Percentiles rank a stretch among this genome's conserved stretches.
These are phyloP conservation scores for Strongylocentrotus purpuratus DNA, from an alignment of 35 echinoderm and acorn worm species.

Conservation along the genomic window DNA sequence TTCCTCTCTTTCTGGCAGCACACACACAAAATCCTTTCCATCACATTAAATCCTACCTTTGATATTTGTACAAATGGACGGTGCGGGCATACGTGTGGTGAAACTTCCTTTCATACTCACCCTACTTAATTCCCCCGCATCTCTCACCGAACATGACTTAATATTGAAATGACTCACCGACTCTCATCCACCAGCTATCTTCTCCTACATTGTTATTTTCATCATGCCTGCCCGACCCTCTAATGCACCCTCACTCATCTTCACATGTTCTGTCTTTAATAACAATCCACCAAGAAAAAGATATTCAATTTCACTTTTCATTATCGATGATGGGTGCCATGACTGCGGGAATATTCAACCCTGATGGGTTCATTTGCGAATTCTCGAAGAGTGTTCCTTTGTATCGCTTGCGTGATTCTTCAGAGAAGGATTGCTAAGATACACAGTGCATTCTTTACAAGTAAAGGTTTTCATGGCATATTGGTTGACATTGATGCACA, in stretches of 20 bases:
- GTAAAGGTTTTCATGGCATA: too few species aligned
- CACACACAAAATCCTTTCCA: not conserved
- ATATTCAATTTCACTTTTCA: not conserved
- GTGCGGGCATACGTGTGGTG: not conserved
- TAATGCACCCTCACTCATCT: not conserved
- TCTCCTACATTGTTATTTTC: not conserved
- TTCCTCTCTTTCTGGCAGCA: not conserved
- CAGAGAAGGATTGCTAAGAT: too few species aligned
- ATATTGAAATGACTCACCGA: not conserved
- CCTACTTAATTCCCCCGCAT: not conserved
- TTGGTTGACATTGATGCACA: too few species aligned
- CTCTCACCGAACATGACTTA: not conserved
- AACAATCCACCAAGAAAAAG: not conserved
- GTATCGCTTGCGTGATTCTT: not conserved
- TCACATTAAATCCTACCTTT: not conserved
- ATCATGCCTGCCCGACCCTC: not conserved
- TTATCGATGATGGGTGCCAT: not conserved
- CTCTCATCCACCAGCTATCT: not conserved
- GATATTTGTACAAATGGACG: not conserved
- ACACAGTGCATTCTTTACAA: too few species aligned
- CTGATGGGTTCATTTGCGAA: not conserved
- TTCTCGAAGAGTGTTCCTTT: not conserved
- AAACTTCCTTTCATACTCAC: not conserved
- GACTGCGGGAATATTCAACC: not conserved
- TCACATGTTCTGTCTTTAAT: not conserved